These are phyloP conservation scores for Sebastes nivosus DNA, from an alignment of 2,797 vertebrate genomes.

Conservation along the genomic window DNA sequence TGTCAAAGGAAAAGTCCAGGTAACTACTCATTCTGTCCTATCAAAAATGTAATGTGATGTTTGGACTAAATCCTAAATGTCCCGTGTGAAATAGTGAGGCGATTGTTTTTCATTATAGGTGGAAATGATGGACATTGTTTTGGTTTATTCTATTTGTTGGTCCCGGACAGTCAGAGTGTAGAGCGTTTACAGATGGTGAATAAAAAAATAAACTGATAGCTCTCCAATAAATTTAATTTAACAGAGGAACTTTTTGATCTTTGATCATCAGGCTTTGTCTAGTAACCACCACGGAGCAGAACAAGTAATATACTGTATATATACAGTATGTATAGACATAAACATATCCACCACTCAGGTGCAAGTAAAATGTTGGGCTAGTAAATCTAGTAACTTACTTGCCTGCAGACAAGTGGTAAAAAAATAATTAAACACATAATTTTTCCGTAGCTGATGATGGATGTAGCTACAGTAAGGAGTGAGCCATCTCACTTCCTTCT, in stretches of 20 bases:
- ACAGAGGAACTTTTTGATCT: neutral
- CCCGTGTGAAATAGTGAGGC: neutral
- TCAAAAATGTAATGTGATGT: neutral
- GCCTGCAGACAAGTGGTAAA: too few relatives aligned
- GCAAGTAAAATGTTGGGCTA: too few relatives aligned
- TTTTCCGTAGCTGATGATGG: too few relatives aligned
- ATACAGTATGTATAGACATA: neutral
- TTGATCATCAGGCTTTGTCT: neutral
- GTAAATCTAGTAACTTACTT: too few relatives aligned
- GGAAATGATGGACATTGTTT: neutral
- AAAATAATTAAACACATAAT: neutral
- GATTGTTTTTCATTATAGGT: neutral
- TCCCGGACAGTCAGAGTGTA: too few relatives aligned
- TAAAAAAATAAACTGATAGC: too few relatives aligned
- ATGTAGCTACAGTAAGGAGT: too few relatives aligned
- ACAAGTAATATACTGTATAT: neutral
- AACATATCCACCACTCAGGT: too few relatives aligned
- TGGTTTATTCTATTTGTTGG: accelerated
- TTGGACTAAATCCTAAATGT: neutral
- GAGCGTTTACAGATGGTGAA: too few relatives aligned
- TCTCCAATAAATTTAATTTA: neutral
- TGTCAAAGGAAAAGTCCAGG: slow-evolving; percentile 98
- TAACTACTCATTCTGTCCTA: slow-evolving; percentile 46
- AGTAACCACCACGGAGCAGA: neutral
- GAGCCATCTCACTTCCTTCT: too few relatives aligned